These are phyloP conservation scores for Amyelois transitella DNA, from an alignment of 1,140 invertebrate genomes.

Conservation along the genomic window DNA sequence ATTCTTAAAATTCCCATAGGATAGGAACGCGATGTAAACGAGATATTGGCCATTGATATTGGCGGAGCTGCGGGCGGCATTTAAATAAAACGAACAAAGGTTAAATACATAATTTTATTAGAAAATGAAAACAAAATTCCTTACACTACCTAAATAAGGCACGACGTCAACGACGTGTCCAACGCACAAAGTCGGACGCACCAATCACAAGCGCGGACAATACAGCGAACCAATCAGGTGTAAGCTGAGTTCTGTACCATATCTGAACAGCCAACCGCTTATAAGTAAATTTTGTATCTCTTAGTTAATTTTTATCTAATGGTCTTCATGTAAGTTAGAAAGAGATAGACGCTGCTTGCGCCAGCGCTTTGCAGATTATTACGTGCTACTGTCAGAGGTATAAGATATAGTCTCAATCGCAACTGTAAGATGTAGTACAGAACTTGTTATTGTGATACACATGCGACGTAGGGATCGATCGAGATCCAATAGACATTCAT, in stretches of 20 bases:
- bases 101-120: constrained; percentile 68
- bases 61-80: too few species aligned
- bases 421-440: background rate
- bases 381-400: too few species aligned
- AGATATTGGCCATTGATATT: too few species aligned
- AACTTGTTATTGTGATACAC: background rate
- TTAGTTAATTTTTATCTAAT: too few species aligned
- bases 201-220: constrained; percentile 23
- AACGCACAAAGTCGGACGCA: constrained; percentile 37
- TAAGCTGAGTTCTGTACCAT: background rate
- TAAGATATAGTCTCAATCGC: background rate
- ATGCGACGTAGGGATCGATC: background rate
- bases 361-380: too few species aligned
- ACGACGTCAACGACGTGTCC: constrained; percentile 51
- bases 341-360: too few species aligned
- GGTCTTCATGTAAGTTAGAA: too few species aligned
- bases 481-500: too few species aligned
- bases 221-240: constrained; percentile 15
- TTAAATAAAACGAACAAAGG: background rate
- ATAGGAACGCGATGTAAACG: too few species aligned
- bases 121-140: constrained; percentile 72
- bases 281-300: background rate
- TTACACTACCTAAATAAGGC: constrained; percentile 71
- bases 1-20: too few species aligned
- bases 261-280: background rate